These are phyloP conservation scores for Nephrotoma appendiculata DNA, from an alignment of 2,888 invertebrate species.

Conservation along the genomic window DNA sequence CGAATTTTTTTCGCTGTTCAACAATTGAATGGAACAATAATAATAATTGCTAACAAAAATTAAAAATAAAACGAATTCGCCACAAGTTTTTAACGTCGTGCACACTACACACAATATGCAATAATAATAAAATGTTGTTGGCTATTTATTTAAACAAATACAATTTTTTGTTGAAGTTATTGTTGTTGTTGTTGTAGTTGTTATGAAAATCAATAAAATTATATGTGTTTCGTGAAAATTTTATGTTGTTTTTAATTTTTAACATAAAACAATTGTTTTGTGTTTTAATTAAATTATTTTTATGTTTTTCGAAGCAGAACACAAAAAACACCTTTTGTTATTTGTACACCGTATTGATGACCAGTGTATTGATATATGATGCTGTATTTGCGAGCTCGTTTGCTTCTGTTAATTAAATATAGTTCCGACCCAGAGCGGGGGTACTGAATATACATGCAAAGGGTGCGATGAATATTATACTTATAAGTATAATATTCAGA, in stretches of 20 bases:
- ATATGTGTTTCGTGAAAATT: neutral
- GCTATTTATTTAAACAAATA: neutral
- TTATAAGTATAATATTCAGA: no score
- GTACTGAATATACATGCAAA: no score
- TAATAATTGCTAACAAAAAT: neutral
- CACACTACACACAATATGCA: neutral
- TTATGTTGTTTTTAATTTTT: neutral
- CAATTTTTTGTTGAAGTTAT: neutral
- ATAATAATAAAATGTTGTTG: neutral
- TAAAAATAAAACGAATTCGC: neutral
- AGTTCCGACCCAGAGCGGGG: no score
- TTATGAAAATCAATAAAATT: neutral
- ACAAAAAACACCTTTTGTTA: no score
- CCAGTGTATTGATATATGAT: no score
- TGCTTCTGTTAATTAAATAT: no score
- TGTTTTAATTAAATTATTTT: neutral
- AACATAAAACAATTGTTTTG: neutral
- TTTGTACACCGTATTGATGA: no score
- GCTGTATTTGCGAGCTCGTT: no score
- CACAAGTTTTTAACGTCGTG: neutral
- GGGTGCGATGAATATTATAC: no score
- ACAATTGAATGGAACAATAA: neutral
- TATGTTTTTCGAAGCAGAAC: no score
- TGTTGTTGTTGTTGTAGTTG: neutral
- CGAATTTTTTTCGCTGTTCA: no score